Evolutionary conservation across 64 coral and sea anemone species (phyloP).

Genomic region (Pachyseris speciosa): DNA sequence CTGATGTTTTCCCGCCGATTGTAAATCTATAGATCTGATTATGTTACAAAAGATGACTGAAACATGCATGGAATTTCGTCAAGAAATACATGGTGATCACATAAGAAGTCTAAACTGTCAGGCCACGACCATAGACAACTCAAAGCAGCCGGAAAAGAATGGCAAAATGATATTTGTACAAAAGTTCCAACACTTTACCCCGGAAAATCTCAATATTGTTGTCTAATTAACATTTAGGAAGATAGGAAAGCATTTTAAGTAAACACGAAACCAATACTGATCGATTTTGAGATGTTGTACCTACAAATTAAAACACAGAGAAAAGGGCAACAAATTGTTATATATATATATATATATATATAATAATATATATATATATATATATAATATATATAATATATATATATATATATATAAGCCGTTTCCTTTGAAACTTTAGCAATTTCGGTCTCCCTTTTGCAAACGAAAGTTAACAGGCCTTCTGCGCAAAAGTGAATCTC

Average conservation of each 20-base stretch:
- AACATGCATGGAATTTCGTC: too few species aligned
- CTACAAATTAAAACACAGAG: neutral
- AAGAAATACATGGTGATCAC: too few species aligned
- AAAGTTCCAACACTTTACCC: neutral
- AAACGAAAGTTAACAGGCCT: neutral
- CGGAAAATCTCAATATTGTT: neutral
- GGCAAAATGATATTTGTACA: neutral
- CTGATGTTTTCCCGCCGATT: neutral
- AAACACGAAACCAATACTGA: constrained; percentile 7
- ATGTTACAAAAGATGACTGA: neutral
- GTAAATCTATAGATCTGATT: neutral
- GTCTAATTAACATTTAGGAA: constrained; percentile 33
- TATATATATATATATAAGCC: too few species aligned
- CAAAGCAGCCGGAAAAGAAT: neutral
- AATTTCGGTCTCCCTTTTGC: neutral
- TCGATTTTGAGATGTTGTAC: constrained; percentile 25
- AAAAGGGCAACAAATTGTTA: constrained; percentile 51
- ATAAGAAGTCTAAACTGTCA: too few species aligned
- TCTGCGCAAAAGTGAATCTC: neutral
- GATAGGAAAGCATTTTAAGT: constrained; percentile 11
- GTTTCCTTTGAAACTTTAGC: neutral
- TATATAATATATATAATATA: too few species aligned
- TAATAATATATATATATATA: too few species aligned
- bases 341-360: too few species aligned
- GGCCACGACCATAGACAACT: too few species aligned